A percentile compares a stretch with the other conserved stretches of the same genome.
These are phyloP conservation scores for Phylloscopus trochilus DNA, from an alignment of 2,113 vertebrate species.

Conservation along the genomic window DNA sequence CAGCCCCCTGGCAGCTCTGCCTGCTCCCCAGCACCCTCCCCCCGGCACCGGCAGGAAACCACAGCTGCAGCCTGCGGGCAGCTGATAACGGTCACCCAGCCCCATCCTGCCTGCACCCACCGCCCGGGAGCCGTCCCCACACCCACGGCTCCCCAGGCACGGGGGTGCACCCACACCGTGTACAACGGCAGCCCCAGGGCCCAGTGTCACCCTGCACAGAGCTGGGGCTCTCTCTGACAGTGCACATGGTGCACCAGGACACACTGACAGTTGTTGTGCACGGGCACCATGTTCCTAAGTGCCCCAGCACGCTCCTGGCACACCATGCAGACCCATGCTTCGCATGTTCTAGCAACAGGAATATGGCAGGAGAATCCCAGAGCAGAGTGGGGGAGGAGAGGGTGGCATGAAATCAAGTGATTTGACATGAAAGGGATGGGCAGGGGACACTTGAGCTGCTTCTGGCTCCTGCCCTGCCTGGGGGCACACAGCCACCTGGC, in stretches of 20 bases:
- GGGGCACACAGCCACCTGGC: not conserved
- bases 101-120: conserved; percentile 38
- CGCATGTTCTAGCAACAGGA: rapidly evolving
- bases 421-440: rapidly evolving
- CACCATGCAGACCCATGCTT: rapidly evolving
- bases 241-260: not conserved
- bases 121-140: not conserved
- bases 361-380: not conserved
- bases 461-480: not conserved
- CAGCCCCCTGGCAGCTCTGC: not conserved
- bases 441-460: not conserved
- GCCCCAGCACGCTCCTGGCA: not conserved
- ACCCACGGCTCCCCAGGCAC: not conserved
- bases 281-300: rapidly evolving
- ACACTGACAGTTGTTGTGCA: rapidly evolving
- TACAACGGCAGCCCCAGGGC: not conserved
- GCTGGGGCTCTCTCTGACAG: not conserved
- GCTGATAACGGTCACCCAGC: conserved; percentile 46
- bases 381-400: not conserved
- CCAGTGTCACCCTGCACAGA: rapidly evolving
- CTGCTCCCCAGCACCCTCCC: not conserved
- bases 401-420: not conserved
- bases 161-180: not conserved
- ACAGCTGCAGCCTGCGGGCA: conserved; percentile 27
- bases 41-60: conserved; percentile 2